These are phyloP conservation scores for Lithodes maja DNA, from an alignment of 2,888 invertebrate genomes.

Conservation along the genomic window DNA sequence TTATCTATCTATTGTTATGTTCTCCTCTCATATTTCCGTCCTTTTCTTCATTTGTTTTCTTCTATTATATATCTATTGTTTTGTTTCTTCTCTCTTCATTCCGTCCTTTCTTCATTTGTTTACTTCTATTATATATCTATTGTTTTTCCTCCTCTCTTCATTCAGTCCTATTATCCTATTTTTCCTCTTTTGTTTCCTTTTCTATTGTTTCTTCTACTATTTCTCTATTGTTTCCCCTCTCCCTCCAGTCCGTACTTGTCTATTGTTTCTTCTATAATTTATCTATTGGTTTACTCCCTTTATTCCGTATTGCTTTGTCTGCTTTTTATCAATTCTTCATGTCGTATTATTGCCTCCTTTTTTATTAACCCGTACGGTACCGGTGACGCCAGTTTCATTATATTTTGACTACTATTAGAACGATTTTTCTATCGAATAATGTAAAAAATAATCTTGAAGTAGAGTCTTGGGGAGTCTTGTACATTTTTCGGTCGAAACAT, in stretches of 20 bases:
- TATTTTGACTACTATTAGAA: too few relatives aligned
- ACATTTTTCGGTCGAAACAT: too few relatives aligned
- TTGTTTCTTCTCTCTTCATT: background rate
- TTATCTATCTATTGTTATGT: background rate
- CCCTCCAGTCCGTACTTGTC: background rate
- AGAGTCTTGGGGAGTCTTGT: too few relatives aligned
- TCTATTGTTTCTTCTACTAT: background rate
- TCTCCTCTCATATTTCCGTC: background rate
- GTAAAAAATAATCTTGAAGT: too few relatives aligned
- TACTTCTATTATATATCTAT: background rate
- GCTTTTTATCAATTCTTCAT: too few relatives aligned
- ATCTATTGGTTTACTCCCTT: too few relatives aligned
- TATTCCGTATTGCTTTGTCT: too few relatives aligned
- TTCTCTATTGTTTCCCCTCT: background rate
- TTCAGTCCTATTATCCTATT: background rate
- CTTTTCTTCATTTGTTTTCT: background rate
- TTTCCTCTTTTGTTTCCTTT: background rate
- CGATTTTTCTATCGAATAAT: too few relatives aligned
- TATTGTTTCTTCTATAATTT: too few relatives aligned
- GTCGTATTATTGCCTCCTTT: too few relatives aligned
- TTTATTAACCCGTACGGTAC: too few relatives aligned
- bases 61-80: background rate
- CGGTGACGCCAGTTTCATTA: too few relatives aligned
- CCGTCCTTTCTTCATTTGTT: background rate
- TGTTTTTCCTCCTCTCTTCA: background rate